phyloP scores from a whole-genome alignment of 1,140 invertebrate genomes.

The Aphis craccivora region DNA sequence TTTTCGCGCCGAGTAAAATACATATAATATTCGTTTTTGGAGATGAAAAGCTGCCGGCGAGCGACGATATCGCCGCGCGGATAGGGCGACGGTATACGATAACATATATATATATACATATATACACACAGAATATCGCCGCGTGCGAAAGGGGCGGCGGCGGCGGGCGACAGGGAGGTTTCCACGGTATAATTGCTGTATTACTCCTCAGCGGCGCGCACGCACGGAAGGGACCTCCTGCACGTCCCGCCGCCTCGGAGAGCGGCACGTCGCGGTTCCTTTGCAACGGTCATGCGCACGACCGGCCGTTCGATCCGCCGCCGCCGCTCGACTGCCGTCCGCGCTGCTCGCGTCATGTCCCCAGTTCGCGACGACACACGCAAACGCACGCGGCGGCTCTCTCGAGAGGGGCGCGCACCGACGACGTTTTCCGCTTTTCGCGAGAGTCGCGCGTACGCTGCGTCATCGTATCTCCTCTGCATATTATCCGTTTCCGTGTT shows the following conservation, averaged over 20 bases:
- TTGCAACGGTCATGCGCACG: slow-evolving; percentile 57
- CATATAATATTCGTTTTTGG: neutral
- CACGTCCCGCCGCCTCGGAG: neutral
- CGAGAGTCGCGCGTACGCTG: neutral
- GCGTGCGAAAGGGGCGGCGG: neutral
- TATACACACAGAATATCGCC: neutral
- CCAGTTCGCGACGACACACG: slow-evolving; percentile 54
- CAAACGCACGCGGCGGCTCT: slow-evolving; percentile 47
- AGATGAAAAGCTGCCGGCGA: neutral
- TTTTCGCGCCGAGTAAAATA: neutral
- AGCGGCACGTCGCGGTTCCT: slow-evolving; percentile 31
- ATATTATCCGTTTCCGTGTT: neutral
- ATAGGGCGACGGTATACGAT: neutral
- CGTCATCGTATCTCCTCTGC: too few species aligned
- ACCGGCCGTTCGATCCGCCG: slow-evolving; percentile 48
- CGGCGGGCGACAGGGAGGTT: neutral
- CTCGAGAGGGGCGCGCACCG: slow-evolving; percentile 17
- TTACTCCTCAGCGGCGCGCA: neutral
- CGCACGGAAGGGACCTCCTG: neutral
- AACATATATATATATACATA: neutral
- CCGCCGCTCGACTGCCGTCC: slow-evolving; percentile 23
- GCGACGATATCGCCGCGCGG: neutral
- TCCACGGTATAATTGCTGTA: slow-evolving; percentile 22
- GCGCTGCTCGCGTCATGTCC: slow-evolving; percentile 2
- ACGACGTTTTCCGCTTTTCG: neutral